Evolutionary conservation across 37 sponge, comb jelly and placozoan genomes (phyloP), one percentile per base, ranked within the genome.

Genomic region (Mnemiopsis leidyi): DNA sequence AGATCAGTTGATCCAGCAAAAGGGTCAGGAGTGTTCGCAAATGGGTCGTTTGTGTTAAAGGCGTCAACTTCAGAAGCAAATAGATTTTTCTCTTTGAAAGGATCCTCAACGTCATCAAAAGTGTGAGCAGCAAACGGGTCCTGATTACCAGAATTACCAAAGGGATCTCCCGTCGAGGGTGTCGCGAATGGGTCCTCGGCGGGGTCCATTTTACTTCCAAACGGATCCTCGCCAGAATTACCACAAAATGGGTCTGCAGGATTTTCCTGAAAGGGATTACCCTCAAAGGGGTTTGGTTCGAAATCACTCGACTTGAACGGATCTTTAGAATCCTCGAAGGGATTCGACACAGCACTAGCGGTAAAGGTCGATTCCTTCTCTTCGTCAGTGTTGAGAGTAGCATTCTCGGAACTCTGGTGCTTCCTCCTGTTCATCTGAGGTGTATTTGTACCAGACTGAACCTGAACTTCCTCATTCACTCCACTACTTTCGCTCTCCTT

Each of bases 1-100:
- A 79, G 36, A 30, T 79, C 82, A 18, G 82, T 79, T 79, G 82
- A 79, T 3, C 82, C 82, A 16, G 82, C 82, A 79, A 79, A 79
- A 9, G 82, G 82, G 37, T 79, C 82, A 35, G 82, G 82, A 79
- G 82, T 79, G 36, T 79, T 79, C 1, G 82, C 82, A 33, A 79
- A 79, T 1, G 82, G 82, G 32, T 79, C 82, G 36, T 79, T 23
- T 28, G 82, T 79, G 32, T 79, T 79, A 35, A 79, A 79, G 2
- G 82, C 82, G 29, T 79, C 82, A 16, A 16, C 23, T 79, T 79
- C 82, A 33, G 82, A 79, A 35, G 82, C 23, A 30, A 79, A 79
- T 7, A 79, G 36, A 23, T 79, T 79, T 33, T 13, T 32, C 29
- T 79, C 82, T 30, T 30, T 79, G 36, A 79, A 79, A 16, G 82